phyloP scores from a whole-genome alignment of 1,140 invertebrate species.

The Zophobas morio region DNA sequence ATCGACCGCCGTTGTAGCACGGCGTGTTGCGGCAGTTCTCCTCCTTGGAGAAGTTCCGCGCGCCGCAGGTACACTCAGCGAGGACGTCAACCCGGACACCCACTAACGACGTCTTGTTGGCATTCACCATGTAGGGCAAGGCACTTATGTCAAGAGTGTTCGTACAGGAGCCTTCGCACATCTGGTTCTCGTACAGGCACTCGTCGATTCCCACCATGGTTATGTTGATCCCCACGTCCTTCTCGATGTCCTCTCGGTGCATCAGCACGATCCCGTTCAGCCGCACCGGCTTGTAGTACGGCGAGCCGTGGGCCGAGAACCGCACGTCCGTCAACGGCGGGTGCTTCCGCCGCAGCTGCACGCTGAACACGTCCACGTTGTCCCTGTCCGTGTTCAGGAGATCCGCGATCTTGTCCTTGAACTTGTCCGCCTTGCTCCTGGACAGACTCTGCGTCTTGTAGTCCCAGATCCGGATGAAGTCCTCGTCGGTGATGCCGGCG shows the following conservation, averaged over 20 bases:
- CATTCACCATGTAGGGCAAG: constrained; percentile 95
- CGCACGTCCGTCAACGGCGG: constrained; percentile 93
- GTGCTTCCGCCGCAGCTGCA: constrained; percentile 87
- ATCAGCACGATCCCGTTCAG: constrained; percentile 95
- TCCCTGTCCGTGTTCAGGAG: constrained; percentile 87
- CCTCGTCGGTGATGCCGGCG: constrained; percentile 95
- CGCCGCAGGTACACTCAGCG: constrained; percentile 92
- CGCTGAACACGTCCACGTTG: constrained; percentile 97
- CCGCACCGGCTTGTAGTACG: constrained; percentile 95
- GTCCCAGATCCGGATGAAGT: constrained; percentile 95
- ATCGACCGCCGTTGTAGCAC: constrained; percentile 96
- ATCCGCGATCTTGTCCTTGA: constrained; percentile 89
- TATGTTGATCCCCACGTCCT: constrained; percentile 93
- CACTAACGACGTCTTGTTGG: constrained; percentile 95
- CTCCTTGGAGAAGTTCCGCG: constrained; percentile 89
- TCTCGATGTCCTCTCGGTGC: constrained; percentile 94
- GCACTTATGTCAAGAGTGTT: constrained; percentile 91
- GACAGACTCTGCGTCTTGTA: constrained; percentile 88
- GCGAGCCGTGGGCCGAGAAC: constrained; percentile 95
- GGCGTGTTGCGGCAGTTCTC: constrained; percentile 92
- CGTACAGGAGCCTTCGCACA: constrained; percentile 96
- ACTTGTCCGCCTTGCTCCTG: constrained; percentile 90
- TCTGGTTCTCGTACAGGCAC: constrained; percentile 95
- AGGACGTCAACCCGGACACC: constrained; percentile 92
- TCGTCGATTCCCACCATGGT: constrained; percentile 98